Evolutionary conservation across 2,888 invertebrate species (phyloP).

Genomic region (Tinea semifulvella): DNA sequence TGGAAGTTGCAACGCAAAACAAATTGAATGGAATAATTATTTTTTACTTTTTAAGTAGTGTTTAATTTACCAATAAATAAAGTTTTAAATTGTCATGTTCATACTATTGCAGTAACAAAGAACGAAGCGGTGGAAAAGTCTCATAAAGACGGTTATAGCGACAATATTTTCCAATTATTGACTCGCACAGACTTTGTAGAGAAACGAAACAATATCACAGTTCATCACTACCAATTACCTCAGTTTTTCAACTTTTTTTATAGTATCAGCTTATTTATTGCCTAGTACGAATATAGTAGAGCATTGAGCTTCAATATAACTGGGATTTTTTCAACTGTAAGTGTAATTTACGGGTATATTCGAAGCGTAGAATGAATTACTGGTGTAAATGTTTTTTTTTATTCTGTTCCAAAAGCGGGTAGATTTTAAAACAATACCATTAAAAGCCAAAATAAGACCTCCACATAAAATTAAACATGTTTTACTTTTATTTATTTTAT

Average conservation of each 20-base stretch:
- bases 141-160: slow-evolving; percentile 16
- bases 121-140: slow-evolving; percentile 16
- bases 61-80: too few species aligned
- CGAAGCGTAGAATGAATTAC: not conserved
- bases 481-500: too few species aligned
- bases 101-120: not conserved
- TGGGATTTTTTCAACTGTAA: too few species aligned
- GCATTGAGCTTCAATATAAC: too few species aligned
- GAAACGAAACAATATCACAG: slow-evolving; percentile 11
- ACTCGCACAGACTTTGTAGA: slow-evolving; percentile 26
- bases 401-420: not conserved
- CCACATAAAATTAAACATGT: too few species aligned
- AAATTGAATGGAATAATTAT: too few species aligned
- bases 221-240: slow-evolving; percentile 8
- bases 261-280: too few species aligned
- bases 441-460: too few species aligned
- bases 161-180: slow-evolving; percentile 35
- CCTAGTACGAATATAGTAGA: too few species aligned
- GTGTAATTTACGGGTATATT: not conserved
- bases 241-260: not conserved
- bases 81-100: slow-evolving; percentile 4
- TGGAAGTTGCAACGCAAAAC: too few species aligned
- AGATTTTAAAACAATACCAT: too few species aligned
- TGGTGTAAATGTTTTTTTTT: not conserved
- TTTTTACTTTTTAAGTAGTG: too few species aligned